A percentile compares a stretch with the other conserved stretches of the same genome.
Conservation (phyloP, 2,797 vertebrate species). For the Bovichtus variegatus region DNA sequence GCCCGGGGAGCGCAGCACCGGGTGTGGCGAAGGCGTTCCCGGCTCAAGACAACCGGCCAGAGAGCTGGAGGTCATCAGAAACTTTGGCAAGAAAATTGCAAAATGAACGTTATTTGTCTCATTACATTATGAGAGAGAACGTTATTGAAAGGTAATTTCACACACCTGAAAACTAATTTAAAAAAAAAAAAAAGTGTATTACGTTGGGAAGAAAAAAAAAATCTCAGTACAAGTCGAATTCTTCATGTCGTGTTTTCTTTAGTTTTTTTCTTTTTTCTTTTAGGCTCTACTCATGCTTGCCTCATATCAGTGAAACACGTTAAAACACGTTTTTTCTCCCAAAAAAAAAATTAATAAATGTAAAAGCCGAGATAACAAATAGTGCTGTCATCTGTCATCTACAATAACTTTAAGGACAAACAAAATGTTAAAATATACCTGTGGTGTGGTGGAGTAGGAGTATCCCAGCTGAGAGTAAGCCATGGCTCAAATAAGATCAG, state of each 20-base stretch:
- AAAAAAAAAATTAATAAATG: background rate
- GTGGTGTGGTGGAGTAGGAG: slow-evolving; percentile 92
- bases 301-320: background rate
- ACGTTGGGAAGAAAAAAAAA: background rate
- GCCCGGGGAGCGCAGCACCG: slow-evolving; percentile 90
- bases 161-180: background rate
- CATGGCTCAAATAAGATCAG: slow-evolving; percentile 83
- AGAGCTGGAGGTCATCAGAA: slow-evolving; percentile 93
- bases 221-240: background rate
- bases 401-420: background rate
- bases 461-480: slow-evolving; percentile 98
- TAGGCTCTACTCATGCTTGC: no score
- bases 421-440: slow-evolving; percentile 83
- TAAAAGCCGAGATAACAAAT: no score
- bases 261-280: background rate
- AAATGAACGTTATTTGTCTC: background rate
- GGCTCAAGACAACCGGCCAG: slow-evolving; percentile 92
- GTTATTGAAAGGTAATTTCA: background rate
- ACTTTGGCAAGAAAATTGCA: slow-evolving; percentile 76
- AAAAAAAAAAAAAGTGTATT: background rate
- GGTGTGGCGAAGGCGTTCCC: slow-evolving; percentile 87
- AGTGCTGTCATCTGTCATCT: background rate
- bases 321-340: background rate
- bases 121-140: background rate
- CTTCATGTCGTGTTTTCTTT: background rate